Evolutionary conservation across 2,113 vertebrate genomes (phyloP).

Genomic region (Epinephelus moara): DNA sequence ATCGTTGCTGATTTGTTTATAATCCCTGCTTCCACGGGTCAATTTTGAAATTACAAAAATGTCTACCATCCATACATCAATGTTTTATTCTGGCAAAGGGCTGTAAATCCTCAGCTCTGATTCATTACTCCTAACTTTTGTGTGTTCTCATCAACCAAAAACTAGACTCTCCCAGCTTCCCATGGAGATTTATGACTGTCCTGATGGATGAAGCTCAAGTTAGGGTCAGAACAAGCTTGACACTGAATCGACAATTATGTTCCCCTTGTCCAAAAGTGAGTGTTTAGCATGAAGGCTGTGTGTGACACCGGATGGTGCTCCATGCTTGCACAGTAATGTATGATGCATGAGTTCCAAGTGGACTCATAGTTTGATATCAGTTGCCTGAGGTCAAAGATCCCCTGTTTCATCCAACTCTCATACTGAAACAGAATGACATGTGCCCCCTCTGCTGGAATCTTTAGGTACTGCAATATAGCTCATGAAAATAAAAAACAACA

Average conservation of each 20-base stretch:
- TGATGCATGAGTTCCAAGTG: slow-evolving; percentile 12
- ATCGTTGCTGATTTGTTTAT: not conserved
- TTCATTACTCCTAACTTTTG: slow-evolving; percentile 10
- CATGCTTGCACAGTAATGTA: not conserved
- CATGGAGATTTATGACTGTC: slow-evolving; percentile 7
- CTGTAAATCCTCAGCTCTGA: slow-evolving; percentile 22
- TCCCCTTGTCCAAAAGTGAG: not conserved
- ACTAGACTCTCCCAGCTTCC: not conserved
- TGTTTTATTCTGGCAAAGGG: slow-evolving; percentile 1
- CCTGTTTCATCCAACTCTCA: not conserved
- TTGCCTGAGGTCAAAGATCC: not conserved
- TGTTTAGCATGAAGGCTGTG: not conserved
- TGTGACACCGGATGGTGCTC: not conserved
- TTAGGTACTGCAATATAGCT: slow-evolving; percentile 26
- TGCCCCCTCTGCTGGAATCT: slow-evolving; percentile 58
- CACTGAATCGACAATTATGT: slow-evolving; percentile 5
- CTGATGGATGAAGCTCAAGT: slow-evolving; percentile 12
- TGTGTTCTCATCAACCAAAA: slow-evolving; percentile 16
- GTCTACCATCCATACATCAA: not conserved
- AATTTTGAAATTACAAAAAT: not conserved
- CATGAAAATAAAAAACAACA: not conserved
- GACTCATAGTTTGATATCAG: slow-evolving; percentile 1
- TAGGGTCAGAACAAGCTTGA: not conserved
- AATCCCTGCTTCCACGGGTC: no score
- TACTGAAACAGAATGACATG: slow-evolving; percentile 28